A percentile compares a stretch with the other conserved stretches of the same genome.
Evolutionary conservation across 2,888 invertebrate species (phyloP).

Genomic region (Diachrysia chrysitis): DNA sequence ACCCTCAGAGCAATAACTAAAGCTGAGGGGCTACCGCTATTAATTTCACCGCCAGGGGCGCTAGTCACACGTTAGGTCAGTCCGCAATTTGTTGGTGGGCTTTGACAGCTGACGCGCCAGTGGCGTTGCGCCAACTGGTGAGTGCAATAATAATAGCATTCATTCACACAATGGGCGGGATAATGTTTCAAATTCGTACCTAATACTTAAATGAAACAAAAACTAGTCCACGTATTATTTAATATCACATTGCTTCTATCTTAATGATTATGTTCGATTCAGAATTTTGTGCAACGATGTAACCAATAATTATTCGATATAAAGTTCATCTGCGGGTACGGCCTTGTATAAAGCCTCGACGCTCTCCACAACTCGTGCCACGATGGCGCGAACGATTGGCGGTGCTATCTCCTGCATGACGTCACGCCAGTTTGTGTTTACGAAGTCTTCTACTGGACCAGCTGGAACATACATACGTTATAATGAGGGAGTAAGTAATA

Average conservation of each 20-base stretch:
- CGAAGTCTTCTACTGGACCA: conserved; percentile 72
- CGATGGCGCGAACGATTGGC: conserved; percentile 76
- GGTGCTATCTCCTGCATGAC: conserved; percentile 82
- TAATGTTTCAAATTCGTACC: too few species aligned
- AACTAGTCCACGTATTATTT: conserved; percentile 16
- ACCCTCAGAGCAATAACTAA: too few species aligned
- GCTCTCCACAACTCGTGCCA: conserved; percentile 66
- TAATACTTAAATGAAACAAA: background rate
- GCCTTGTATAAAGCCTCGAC: conserved; percentile 74
- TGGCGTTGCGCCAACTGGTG: too few species aligned
- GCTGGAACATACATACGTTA: conserved; percentile 64
- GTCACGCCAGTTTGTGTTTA: conserved; percentile 78
- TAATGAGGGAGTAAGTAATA: background rate
- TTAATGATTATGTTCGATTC: conserved; percentile 8
- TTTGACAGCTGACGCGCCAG: too few species aligned
- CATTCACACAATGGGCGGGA: too few species aligned
- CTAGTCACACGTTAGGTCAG: too few species aligned
- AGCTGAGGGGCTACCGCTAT: too few species aligned
- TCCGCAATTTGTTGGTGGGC: too few species aligned
- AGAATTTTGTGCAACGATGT: background rate
- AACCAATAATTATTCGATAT: conserved; percentile 15
- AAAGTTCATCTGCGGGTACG: conserved; percentile 72
- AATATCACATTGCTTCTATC: conserved; percentile 41
- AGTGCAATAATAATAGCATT: too few species aligned
- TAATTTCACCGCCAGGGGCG: too few species aligned